Evolutionary conservation across 2,797 vertebrate genomes (phyloP).

Genomic region (Smutsia temminckii): DNA sequence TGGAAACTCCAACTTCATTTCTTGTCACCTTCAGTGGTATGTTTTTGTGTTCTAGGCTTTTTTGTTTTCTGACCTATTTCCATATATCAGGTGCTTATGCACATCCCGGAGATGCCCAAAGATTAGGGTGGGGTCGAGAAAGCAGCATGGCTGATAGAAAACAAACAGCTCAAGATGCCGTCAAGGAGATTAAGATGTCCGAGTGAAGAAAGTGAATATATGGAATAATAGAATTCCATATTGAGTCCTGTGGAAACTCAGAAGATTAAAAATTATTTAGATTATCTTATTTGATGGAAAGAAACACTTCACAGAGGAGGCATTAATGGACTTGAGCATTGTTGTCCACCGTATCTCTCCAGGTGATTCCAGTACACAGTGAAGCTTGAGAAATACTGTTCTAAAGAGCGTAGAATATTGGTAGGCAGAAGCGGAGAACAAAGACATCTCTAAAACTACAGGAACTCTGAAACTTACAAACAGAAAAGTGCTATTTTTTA

Average conservation of each 20-base stretch:
- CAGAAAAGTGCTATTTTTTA: not conserved
- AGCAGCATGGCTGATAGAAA: not conserved
- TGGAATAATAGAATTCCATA: not conserved
- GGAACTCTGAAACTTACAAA: not conserved
- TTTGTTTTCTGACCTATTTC: not conserved
- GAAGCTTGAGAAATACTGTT: not conserved
- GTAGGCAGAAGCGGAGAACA: not conserved
- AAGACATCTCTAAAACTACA: not conserved
- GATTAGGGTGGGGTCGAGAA: not conserved
- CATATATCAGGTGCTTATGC: not conserved
- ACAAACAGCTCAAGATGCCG: not conserved
- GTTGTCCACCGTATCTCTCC: accelerated
- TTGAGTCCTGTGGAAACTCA: not conserved
- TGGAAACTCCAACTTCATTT: not conserved
- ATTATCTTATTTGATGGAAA: not conserved
- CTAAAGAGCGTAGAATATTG: not conserved
- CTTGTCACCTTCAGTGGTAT: not conserved
- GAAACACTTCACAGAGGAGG: not conserved
- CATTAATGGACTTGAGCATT: not conserved
- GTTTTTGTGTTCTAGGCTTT: not conserved
- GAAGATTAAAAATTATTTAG: not conserved
- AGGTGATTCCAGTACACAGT: accelerated
- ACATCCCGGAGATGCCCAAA: not conserved
- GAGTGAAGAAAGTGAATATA: not conserved
- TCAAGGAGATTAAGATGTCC: constrained; percentile 45